phyloP scores from a whole-genome alignment of 2,113 vertebrate genomes.

The Hippocampus guttulatus region DNA sequence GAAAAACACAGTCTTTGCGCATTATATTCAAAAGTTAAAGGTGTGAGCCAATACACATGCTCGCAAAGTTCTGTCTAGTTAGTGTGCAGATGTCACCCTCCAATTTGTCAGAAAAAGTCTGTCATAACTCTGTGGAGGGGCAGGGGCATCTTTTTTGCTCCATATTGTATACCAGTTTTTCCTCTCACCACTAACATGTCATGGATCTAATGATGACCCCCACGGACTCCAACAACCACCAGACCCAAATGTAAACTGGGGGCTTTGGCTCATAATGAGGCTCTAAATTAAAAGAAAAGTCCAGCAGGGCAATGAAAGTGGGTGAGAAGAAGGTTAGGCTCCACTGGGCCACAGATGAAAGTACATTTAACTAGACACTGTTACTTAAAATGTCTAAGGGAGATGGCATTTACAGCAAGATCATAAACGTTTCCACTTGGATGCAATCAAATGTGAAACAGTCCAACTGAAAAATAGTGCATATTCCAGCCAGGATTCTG shows the following conservation, averaged over 20 bases:
- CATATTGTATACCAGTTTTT: neutral
- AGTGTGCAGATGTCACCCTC: neutral
- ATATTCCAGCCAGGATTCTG: neutral
- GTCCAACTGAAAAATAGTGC: neutral
- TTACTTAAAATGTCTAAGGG: slow-evolving; percentile 23
- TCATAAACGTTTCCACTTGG: slow-evolving; percentile 7
- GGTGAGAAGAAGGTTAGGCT: slow-evolving; percentile 7
- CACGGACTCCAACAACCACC: slow-evolving; percentile 6
- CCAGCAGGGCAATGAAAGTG: slow-evolving; percentile 22
- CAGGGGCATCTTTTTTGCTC: slow-evolving; percentile 15
- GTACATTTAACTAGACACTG: slow-evolving; percentile 14
- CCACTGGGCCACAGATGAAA: slow-evolving; percentile 11
- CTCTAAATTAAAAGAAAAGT: slow-evolving; percentile 18
- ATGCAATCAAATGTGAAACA: neutral
- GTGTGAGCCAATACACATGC: no score
- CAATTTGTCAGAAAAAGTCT: neutral
- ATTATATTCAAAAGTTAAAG: no score
- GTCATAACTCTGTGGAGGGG: neutral
- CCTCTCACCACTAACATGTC: slow-evolving; percentile 8
- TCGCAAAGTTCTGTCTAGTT: neutral
- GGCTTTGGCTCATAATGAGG: slow-evolving; percentile 32
- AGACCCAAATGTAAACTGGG: slow-evolving; percentile 11
- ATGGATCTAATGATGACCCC: slow-evolving; percentile 21
- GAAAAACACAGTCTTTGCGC: no score
- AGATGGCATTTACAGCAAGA: neutral